phyloP scores from a whole-genome alignment of 2,797 vertebrate genomes.

The Pangasius sanitwongsei region DNA sequence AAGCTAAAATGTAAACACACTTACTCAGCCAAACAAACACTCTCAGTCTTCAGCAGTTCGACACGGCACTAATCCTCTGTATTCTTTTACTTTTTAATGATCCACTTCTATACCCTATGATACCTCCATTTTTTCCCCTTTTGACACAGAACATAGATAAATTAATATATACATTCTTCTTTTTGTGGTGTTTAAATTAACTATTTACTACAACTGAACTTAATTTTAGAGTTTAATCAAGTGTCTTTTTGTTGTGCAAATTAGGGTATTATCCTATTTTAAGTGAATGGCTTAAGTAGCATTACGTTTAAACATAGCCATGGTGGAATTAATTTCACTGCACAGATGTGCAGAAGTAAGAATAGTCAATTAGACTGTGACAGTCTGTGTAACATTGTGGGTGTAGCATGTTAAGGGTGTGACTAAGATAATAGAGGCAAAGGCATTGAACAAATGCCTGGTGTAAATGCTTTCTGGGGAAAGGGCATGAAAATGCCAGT shows the following conservation, averaged over 20 bases:
- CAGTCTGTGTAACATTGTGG: not conserved
- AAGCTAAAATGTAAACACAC: not conserved
- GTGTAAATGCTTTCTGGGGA: constrained; percentile 20
- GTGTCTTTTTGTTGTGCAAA: not conserved
- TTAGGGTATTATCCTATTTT: not conserved
- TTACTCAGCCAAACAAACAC: not conserved
- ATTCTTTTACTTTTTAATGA: not conserved
- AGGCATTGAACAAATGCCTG: constrained; percentile 13
- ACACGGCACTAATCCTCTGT: not conserved
- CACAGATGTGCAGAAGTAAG: not conserved
- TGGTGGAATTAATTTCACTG: not conserved
- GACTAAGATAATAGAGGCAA: constrained; percentile 21
- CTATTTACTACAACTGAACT: not conserved
- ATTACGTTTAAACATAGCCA: not conserved
- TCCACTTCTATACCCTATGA: not conserved
- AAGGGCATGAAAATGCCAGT: constrained; percentile 44
- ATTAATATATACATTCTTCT: not conserved
- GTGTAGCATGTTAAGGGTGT: not conserved
- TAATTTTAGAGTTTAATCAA: not conserved
- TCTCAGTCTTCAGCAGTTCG: not conserved
- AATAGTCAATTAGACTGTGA: not conserved
- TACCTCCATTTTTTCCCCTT: not conserved
- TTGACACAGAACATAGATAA: not conserved
- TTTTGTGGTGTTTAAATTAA: not conserved
- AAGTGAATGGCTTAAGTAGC: not conserved